Percentiles rank a stretch among this genome's conserved stretches.
Evolutionary conservation across 2,797 vertebrate genomes (phyloP).

Genomic region (Amazona ochrocephala): DNA sequence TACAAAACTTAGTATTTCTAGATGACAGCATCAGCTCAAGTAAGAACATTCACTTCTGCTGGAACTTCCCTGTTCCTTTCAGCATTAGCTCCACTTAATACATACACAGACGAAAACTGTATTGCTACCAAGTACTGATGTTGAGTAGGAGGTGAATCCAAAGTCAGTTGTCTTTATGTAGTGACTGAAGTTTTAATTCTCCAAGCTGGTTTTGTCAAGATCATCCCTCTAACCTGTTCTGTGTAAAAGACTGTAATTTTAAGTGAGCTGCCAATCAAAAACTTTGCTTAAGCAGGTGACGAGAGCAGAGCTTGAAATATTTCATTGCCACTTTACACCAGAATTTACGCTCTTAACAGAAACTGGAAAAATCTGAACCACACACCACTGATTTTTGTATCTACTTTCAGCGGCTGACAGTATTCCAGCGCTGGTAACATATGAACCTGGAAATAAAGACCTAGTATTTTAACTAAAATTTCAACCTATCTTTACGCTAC

Average conservation of each 20-base stretch:
- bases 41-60: neutral
- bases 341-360: neutral
- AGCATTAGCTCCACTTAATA: neutral
- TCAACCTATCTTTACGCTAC: neutral
- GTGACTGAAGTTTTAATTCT: neutral
- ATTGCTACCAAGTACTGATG: neutral
- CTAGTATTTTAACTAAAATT: neutral
- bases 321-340: neutral
- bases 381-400: rapidly evolving
- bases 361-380: neutral
- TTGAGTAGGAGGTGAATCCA: neutral
- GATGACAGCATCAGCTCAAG: neutral
- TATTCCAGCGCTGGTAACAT: neutral
- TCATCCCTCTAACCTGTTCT: neutral
- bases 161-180: neutral
- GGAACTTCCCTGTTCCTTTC: neutral
- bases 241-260: neutral
- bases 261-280: neutral
- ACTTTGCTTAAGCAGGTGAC: neutral
- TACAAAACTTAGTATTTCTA: neutral
- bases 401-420: neutral
- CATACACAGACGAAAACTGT: neutral
- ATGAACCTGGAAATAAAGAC: neutral
- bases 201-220: neutral
- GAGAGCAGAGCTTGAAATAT: neutral